Conservation (phyloP, 2,888 invertebrate genomes). For the Tribolium freemani region DNA sequence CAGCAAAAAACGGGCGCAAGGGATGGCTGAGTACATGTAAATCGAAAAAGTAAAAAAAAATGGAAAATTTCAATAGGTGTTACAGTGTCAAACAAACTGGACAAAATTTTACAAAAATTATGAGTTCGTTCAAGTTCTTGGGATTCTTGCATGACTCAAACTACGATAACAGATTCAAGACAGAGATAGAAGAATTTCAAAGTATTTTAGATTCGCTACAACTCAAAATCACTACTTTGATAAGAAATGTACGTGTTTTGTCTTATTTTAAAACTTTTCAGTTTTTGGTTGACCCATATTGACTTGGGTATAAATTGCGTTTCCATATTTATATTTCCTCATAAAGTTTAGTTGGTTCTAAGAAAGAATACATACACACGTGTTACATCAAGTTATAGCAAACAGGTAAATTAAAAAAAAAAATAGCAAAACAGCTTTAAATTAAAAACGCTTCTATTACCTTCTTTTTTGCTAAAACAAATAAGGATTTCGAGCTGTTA, state of each 20-base stretch:
- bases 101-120: constrained; percentile 24
- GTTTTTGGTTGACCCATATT: too few species aligned
- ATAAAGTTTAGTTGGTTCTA: too few species aligned
- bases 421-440: too few species aligned
- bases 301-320: too few species aligned
- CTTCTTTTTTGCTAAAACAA: too few species aligned
- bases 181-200: constrained; percentile 27
- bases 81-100: neutral
- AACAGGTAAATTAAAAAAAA: too few species aligned
- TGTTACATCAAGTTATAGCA: too few species aligned
- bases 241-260: neutral
- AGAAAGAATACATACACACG: too few species aligned
- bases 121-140: constrained; percentile 49
- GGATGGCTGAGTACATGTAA: constrained; percentile 65
- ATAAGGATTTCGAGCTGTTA: too few species aligned
- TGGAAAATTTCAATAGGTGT: neutral
- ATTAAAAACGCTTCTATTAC: too few species aligned
- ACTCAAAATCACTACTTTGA: neutral
- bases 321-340: too few species aligned
- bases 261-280: neutral
- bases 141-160: constrained; percentile 55
- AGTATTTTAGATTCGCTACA: constrained; percentile 29
- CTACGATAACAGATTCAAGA: constrained; percentile 15
- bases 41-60: constrained; percentile 42
- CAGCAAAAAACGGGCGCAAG: constrained; percentile 65